These are phyloP conservation scores for Anisognathus igniventris DNA, from an alignment of 2,797 vertebrate genomes.

Conservation along the genomic window DNA sequence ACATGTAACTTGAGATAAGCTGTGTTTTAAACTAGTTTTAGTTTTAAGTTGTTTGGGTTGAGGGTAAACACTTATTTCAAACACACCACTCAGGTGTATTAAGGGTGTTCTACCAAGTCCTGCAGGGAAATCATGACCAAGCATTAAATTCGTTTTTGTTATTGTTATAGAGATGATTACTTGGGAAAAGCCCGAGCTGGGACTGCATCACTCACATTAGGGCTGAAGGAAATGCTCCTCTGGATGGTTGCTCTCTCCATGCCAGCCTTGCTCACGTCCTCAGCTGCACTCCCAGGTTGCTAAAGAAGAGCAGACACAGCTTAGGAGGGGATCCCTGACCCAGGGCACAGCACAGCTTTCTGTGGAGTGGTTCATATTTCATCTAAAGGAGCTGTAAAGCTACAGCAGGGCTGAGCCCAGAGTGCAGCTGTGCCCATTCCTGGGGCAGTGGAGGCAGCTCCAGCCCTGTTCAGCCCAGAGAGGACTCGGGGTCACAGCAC, in stretches of 20 bases:
- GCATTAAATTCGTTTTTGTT: accelerated
- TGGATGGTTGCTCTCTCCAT: constrained; percentile 31
- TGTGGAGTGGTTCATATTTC: not conserved
- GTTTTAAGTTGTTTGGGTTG: not conserved
- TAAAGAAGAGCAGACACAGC: constrained; percentile 35
- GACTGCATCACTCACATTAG: constrained; percentile 47
- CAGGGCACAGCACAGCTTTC: not conserved
- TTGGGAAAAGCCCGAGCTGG: too few species aligned
- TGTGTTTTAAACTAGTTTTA: not conserved
- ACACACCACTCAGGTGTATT: accelerated
- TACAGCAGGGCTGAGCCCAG: not conserved
- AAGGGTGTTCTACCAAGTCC: not conserved
- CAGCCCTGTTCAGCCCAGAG: not conserved
- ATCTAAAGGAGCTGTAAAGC: not conserved
- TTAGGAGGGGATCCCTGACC: accelerated
- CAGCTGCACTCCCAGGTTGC: constrained; percentile 21
- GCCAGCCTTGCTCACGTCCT: constrained; percentile 29
- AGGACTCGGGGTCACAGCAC: not conserved
- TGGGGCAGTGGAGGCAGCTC: not conserved
- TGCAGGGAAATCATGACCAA: not conserved
- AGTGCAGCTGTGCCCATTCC: not conserved
- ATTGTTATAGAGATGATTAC: accelerated
- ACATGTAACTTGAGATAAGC: accelerated
- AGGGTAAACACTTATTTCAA: not conserved
- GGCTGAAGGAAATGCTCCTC: constrained; percentile 65